These are phyloP conservation scores for Rapana venosa DNA, from an alignment of 2,888 invertebrate species.

Conservation along the genomic window DNA sequence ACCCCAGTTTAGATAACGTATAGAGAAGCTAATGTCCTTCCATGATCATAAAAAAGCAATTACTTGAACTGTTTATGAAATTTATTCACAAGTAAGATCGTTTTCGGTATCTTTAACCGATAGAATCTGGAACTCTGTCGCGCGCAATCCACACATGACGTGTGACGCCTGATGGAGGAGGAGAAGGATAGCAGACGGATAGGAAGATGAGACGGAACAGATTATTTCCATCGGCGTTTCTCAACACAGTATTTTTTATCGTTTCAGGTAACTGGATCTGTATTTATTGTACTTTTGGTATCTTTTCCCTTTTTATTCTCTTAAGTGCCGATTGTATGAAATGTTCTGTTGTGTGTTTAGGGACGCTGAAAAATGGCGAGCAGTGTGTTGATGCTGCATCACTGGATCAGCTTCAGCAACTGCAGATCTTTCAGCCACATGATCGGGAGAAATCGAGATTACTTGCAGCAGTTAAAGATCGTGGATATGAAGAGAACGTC, in stretches of 20 bases:
- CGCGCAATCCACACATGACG: constrained; percentile 36
- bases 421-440: constrained; percentile 33
- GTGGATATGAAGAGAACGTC: background rate
- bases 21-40: background rate
- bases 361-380: constrained; percentile 39
- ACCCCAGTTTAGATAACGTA: background rate
- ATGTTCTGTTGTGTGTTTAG: constrained; percentile 10
- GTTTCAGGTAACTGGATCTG: constrained; percentile 30
- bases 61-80: too few relatives aligned
- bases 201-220: constrained; percentile 35
- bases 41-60: background rate
- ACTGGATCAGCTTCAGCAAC: background rate
- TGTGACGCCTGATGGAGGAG: constrained; percentile 36
- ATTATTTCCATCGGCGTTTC: constrained; percentile 31
- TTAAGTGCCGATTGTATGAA: background rate
- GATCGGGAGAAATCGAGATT: constrained; percentile 6
- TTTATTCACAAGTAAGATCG: background rate
- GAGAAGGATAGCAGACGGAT: constrained; percentile 40
- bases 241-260: constrained; percentile 20
- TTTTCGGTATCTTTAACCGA: background rate
- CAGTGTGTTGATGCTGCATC: constrained; percentile 31
- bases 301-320: background rate
- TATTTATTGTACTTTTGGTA: background rate
- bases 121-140: constrained; percentile 19
- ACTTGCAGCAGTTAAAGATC: background rate